Evolutionary conservation across 1,140 invertebrate genomes (phyloP).

Genomic region (Euwallacea fornicatus): DNA sequence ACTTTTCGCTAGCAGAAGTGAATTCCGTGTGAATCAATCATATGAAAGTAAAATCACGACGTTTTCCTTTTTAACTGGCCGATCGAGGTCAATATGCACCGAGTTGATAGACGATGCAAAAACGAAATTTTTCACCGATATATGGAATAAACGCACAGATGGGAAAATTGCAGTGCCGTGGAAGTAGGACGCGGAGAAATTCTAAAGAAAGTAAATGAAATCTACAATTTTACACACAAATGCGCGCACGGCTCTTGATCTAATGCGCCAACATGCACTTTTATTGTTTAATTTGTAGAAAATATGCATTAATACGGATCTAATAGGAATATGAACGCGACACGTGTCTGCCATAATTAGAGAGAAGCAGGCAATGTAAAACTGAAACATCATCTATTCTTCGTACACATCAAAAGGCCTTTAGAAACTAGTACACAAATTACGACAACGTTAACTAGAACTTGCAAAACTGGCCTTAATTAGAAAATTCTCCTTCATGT

Average conservation of each 20-base stretch:
- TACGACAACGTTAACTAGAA: no score
- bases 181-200: conserved; percentile 31
- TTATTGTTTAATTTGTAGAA: no score
- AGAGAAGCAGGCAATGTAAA: no score
- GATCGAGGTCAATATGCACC: conserved; percentile 27
- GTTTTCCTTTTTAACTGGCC: conserved; percentile 18
- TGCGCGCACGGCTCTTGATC: conserved; percentile 13
- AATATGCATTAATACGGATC: no score
- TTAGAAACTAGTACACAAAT: no score
- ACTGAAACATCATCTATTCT: no score
- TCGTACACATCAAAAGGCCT: no score
- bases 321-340: no score
- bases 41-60: conserved; percentile 31
- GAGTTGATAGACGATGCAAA: conserved; percentile 27
- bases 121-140: conserved; percentile 35
- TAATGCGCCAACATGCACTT: conserved; percentile 28
- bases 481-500: no score
- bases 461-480: no score
- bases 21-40: conserved; percentile 1
- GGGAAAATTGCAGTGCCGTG: conserved; percentile 30
- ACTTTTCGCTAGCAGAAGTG: no score
- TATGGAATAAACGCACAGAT: conserved; percentile 36
- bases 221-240: conserved; percentile 36
- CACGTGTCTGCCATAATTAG: no score
- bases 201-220: conserved; percentile 37